A percentile compares a stretch with the other conserved stretches of the same genome.
phyloP scores from a whole-genome alignment of 2,113 vertebrate species.

The Oryzias woworae region DNA sequence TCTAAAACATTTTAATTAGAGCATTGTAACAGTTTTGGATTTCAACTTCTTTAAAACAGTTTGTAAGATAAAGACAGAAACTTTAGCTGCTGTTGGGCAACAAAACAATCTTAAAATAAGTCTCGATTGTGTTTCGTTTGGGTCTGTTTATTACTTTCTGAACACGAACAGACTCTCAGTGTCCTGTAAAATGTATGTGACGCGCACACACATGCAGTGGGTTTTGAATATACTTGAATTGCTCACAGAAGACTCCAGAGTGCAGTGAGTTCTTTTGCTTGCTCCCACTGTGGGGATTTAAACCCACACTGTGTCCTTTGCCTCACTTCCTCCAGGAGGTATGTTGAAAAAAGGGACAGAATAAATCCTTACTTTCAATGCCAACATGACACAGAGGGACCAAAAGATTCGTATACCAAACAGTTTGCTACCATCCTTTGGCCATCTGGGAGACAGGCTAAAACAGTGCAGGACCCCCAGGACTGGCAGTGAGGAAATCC shows the following conservation, averaged over 20 bases:
- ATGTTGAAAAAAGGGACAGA: constrained; percentile 23
- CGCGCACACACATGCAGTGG: neutral
- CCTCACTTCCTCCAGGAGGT: constrained; percentile 18
- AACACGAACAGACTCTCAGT: neutral
- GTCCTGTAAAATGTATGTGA: neutral
- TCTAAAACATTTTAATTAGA: no score
- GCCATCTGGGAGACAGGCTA: neutral
- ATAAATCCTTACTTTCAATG: constrained; percentile 18
- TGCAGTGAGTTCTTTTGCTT: constrained; percentile 23
- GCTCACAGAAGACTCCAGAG: constrained; percentile 27
- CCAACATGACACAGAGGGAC: constrained; percentile 13
- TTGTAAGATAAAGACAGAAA: no score
- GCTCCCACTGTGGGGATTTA: constrained; percentile 37
- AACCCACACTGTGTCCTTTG: constrained; percentile 26
- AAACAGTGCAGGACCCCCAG: constrained; percentile 2
- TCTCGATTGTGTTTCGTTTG: no score
- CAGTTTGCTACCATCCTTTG: neutral
- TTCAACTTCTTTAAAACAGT: no score
- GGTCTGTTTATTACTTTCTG: no score
- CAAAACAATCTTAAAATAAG: no score
- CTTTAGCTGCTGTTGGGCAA: no score
- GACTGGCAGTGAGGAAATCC: neutral
- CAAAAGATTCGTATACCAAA: constrained; percentile 11
- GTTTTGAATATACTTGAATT: constrained; percentile 25
- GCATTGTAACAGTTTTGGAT: no score